Evolutionary conservation across 2,113 vertebrate species (phyloP).

Genomic region (Syngnathus scovelli): DNA sequence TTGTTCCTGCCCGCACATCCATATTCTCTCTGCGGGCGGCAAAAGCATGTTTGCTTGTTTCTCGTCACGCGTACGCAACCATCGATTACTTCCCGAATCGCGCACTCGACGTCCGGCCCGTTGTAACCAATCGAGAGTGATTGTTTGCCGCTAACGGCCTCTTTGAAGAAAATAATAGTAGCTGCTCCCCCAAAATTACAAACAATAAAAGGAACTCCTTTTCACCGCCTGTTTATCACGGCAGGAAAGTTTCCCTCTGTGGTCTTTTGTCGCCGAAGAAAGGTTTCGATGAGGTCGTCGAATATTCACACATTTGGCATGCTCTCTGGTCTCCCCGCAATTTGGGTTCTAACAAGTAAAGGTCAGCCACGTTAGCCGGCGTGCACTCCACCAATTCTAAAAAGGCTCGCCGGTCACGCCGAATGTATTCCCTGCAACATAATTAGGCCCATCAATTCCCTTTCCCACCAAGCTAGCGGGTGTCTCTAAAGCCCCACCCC

Average conservation of each 20-base stretch:
- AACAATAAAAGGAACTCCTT: background rate
- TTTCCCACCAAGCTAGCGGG: slow-evolving; percentile 45
- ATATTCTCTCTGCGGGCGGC: slow-evolving; percentile 8
- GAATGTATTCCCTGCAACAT: slow-evolving; percentile 72
- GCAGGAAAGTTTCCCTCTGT: background rate
- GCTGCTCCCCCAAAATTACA: background rate
- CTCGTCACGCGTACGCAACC: background rate
- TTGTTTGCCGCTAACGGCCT: background rate
- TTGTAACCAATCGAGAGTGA: background rate
- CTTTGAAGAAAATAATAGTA: background rate
- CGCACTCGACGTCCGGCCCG: background rate
- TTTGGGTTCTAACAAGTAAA: slow-evolving; percentile 63
- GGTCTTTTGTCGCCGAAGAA: background rate
- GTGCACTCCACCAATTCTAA: slow-evolving; percentile 68
- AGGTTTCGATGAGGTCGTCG: slow-evolving; percentile 50
- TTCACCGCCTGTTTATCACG: background rate
- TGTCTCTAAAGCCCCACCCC: slow-evolving; percentile 54
- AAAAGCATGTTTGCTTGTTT: slow-evolving; percentile 11
- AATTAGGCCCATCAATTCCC: slow-evolving; percentile 71
- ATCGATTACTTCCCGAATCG: background rate
- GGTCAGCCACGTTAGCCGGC: slow-evolving; percentile 67
- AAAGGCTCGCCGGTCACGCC: slow-evolving; percentile 65
- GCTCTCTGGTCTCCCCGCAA: slow-evolving; percentile 58
- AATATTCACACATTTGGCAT: slow-evolving; percentile 66
- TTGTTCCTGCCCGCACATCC: slow-evolving; percentile 12